Evolutionary conservation across 2,797 vertebrate genomes (phyloP).

Genomic region (Cirrhinus molitorella): DNA sequence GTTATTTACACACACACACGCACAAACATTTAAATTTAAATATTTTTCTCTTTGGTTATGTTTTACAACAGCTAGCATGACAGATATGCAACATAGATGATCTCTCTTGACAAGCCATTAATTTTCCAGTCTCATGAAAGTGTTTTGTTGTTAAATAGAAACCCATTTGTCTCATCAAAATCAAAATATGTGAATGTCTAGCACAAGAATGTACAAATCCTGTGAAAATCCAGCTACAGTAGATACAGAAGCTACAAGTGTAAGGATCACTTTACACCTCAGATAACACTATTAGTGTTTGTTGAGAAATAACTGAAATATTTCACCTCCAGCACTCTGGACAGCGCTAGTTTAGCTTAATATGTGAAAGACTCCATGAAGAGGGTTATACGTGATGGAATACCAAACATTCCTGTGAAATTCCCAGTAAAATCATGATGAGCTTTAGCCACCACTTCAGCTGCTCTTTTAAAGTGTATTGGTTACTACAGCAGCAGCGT

Average conservation of each 20-base stretch:
- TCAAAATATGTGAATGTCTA: background rate
- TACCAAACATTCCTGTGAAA: constrained; percentile 64
- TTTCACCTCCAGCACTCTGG: constrained; percentile 49
- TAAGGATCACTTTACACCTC: constrained; percentile 4
- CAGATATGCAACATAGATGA: constrained; percentile 27
- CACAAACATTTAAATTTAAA: too few relatives aligned
- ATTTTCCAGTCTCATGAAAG: background rate
- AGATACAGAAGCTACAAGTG: constrained; percentile 3
- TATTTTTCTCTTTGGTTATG: background rate
- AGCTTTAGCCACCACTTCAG: constrained; percentile 36
- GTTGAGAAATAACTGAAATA: constrained; percentile 46
- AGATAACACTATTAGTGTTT: constrained; percentile 10
- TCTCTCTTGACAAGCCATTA: background rate
- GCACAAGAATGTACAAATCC: constrained; percentile 14
- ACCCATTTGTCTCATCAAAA: background rate
- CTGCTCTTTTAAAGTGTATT: constrained; percentile 4
- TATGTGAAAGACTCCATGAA: constrained; percentile 60
- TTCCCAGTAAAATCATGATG: constrained; percentile 57
- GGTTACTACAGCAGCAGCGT: constrained; percentile 7
- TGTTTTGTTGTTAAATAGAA: background rate
- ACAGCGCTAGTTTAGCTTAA: constrained; percentile 55
- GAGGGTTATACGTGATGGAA: constrained; percentile 51
- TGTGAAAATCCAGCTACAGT: background rate
- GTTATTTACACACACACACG: too few relatives aligned
- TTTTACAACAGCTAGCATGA: background rate